Evolutionary conservation across 2,888 invertebrate species (phyloP).

Genomic region (Drosophila engyochracea): DNA sequence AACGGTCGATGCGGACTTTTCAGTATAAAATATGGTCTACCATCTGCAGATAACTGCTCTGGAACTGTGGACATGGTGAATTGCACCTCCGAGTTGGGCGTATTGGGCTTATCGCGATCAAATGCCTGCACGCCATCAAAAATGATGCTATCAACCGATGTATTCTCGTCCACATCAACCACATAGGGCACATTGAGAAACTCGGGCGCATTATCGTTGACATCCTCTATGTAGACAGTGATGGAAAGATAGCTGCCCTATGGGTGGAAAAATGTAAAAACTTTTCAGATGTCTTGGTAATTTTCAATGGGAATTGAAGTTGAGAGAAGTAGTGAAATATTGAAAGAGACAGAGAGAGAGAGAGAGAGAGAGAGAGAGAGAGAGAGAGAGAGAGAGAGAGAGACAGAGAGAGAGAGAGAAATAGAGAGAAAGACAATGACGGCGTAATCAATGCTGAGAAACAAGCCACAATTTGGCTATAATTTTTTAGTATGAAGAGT

Average conservation of each 20-base stretch:
- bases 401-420: not conserved
- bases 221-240: constrained; percentile 95
- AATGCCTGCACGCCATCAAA: constrained; percentile 93
- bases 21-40: constrained; percentile 88
- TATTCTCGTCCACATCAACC: constrained; percentile 92
- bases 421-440: not conserved
- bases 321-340: not conserved
- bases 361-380: not conserved
- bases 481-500: accelerated
- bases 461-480: not conserved
- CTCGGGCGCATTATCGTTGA: constrained; percentile 93
- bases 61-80: constrained; percentile 90
- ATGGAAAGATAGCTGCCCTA: constrained; percentile 94
- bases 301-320: not conserved
- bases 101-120: constrained; percentile 94
- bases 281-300: not conserved
- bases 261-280: not conserved
- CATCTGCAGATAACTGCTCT: constrained; percentile 80
- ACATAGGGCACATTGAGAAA: constrained; percentile 93
- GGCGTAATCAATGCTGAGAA: not conserved
- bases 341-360: no score
- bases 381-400: not conserved
- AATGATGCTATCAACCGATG: constrained; percentile 91
- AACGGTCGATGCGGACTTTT: constrained; percentile 93
- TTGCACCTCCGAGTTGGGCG: constrained; percentile 94